phyloP scores from a whole-genome alignment of 2,797 vertebrate genomes.

The Hylomyscus alleni region DNA sequence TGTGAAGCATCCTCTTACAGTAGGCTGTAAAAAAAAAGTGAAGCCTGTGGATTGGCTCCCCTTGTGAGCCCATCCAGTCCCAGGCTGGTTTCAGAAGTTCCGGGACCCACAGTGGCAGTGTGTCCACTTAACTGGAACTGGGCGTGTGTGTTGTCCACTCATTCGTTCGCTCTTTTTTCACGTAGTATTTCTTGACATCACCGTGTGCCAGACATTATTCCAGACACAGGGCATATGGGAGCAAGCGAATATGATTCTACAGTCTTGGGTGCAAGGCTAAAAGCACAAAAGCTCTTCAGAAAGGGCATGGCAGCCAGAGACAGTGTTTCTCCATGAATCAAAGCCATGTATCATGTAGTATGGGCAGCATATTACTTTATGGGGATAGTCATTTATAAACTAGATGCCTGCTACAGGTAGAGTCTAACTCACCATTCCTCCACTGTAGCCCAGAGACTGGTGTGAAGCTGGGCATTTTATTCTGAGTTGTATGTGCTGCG shows the following conservation, averaged over 20 bases:
- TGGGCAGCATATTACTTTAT: background rate
- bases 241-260: background rate
- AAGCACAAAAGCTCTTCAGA: background rate
- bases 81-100: background rate
- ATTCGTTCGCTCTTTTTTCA: background rate
- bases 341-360: background rate
- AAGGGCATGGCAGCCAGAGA: background rate
- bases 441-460: background rate
- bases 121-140: background rate
- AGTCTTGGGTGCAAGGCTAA: background rate
- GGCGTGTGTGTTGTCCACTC: background rate
- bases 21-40: background rate
- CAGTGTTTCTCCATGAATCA: background rate
- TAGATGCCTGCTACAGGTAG: background rate
- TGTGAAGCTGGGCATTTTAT: conserved; percentile 4
- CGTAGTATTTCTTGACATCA: background rate
- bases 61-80: background rate
- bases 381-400: background rate
- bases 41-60: background rate
- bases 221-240: background rate
- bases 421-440: background rate
- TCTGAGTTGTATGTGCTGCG: background rate
- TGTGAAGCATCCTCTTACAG: background rate
- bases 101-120: background rate
- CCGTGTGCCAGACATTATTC: background rate